A percentile compares a stretch with the other conserved stretches of the same genome.
Conservation (phyloP, 2,113 vertebrate genomes). For the Dendropsophus ebraccatus region DNA sequence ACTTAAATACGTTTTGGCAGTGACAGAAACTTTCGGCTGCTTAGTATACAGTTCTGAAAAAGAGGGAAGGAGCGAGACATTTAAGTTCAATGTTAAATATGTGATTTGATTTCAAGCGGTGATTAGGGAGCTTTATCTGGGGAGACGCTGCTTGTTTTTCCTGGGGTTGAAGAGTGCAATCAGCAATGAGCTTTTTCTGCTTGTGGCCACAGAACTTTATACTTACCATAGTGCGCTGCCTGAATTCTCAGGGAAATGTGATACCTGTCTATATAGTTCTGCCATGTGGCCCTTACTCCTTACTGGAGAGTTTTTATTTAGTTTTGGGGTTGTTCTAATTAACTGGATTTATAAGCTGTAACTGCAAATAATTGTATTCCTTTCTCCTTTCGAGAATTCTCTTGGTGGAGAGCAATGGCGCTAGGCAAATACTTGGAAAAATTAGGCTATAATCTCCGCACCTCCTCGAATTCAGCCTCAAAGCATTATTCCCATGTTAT, state of each 20-base stretch:
- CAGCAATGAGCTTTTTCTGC: conserved; percentile 31
- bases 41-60: conserved; percentile 62
- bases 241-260: conserved; percentile 36
- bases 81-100: conserved; percentile 57
- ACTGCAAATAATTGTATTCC: conserved; percentile 9
- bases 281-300: background rate
- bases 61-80: conserved; percentile 59
- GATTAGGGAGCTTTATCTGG: conserved; percentile 49
- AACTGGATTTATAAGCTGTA: background rate
- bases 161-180: conserved; percentile 38
- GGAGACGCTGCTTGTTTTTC: conserved; percentile 45
- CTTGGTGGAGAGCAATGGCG: background rate
- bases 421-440: background rate
- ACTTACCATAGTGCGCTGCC: conserved; percentile 20
- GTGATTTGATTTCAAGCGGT: conserved; percentile 53
- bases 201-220: conserved; percentile 26
- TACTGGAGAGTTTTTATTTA: conserved; percentile 10
- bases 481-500: background rate
- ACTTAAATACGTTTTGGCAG: conserved; percentile 63
- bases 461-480: background rate
- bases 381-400: background rate
- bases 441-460: background rate
- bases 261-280: conserved; percentile 25
- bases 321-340: conserved; percentile 26
- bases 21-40: conserved; percentile 58